These are phyloP conservation scores for Cantharis flavilabris DNA, from an alignment of 2,888 invertebrate genomes.

Conservation along the genomic window DNA sequence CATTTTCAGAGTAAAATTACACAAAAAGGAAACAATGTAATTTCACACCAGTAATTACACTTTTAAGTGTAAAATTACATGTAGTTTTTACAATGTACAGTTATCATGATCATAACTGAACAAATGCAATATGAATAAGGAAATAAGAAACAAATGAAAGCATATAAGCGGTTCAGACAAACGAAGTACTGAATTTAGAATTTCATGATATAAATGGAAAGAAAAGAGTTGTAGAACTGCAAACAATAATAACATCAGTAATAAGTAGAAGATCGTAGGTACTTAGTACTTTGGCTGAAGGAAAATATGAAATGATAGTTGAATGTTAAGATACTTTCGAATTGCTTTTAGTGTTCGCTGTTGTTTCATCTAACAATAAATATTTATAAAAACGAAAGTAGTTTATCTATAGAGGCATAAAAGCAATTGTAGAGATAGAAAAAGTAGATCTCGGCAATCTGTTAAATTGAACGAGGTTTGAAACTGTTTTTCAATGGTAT, in stretches of 20 bases:
- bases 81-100: not conserved
- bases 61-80: too few relatives aligned
- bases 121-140: not conserved
- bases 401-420: conserved; percentile 2
- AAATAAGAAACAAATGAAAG: not conserved
- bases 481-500: conserved; percentile 10
- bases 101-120: not conserved
- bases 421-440: conserved; percentile 16
- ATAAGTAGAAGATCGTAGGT: not conserved
- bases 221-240: not conserved
- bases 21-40: too few relatives aligned
- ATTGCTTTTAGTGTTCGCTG: not conserved
- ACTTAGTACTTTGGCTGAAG: not conserved
- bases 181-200: not conserved
- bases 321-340: not conserved
- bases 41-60: too few relatives aligned
- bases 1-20: too few relatives aligned
- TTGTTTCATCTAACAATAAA: not conserved
- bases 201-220: not conserved
- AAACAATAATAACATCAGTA: not conserved
- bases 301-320: not conserved
- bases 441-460: conserved; percentile 17
- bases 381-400: not conserved
- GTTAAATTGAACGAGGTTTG: conserved; percentile 17
- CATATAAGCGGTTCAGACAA: not conserved